Percentiles rank a stretch among this genome's conserved stretches.
Conservation (phyloP, 2,888 invertebrate genomes). For the Creontiades dilutus region DNA sequence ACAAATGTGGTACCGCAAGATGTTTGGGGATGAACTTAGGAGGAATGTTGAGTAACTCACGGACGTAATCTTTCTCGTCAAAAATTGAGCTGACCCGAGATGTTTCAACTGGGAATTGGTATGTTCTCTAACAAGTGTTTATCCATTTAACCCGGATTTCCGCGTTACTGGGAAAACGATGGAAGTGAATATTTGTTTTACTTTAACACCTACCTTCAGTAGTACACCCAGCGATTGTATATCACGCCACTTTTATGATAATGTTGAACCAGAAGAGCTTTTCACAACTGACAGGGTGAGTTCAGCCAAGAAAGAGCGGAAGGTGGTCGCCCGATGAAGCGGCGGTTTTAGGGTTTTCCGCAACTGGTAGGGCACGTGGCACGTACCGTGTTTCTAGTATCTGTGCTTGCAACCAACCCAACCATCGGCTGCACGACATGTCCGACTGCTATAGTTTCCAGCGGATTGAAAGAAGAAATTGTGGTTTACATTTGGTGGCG, state of each 20-base stretch:
- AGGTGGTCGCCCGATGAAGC: too few relatives aligned
- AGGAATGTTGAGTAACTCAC: slow-evolving; percentile 12
- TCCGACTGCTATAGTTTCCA: not conserved
- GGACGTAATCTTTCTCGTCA: not conserved
- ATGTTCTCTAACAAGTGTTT: not conserved
- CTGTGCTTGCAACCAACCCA: not conserved
- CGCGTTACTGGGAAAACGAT: slow-evolving; percentile 8
- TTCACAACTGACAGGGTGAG: too few relatives aligned
- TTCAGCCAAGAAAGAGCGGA: too few relatives aligned
- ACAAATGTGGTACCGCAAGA: slow-evolving; percentile 20
- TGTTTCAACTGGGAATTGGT: not conserved
- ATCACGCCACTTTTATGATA: too few relatives aligned
- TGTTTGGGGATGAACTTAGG: not conserved
- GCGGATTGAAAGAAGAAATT: not conserved
- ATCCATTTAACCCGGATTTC: slow-evolving; percentile 1
- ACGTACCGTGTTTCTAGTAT: too few relatives aligned
- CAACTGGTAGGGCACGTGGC: too few relatives aligned
- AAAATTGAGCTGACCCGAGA: not conserved
- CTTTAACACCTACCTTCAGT: too few relatives aligned
- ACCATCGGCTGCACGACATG: not conserved
- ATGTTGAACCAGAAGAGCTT: too few relatives aligned
- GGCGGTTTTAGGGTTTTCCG: not conserved
- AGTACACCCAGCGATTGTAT: too few relatives aligned
- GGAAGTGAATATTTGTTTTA: too few relatives aligned
- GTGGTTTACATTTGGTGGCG: not conserved